Percentiles rank a stretch among this genome's conserved stretches.
These are phyloP conservation scores for Schizopygopsis malacanthus DNA, from an alignment of 2,797 vertebrate genomes.

Conservation along the genomic window DNA sequence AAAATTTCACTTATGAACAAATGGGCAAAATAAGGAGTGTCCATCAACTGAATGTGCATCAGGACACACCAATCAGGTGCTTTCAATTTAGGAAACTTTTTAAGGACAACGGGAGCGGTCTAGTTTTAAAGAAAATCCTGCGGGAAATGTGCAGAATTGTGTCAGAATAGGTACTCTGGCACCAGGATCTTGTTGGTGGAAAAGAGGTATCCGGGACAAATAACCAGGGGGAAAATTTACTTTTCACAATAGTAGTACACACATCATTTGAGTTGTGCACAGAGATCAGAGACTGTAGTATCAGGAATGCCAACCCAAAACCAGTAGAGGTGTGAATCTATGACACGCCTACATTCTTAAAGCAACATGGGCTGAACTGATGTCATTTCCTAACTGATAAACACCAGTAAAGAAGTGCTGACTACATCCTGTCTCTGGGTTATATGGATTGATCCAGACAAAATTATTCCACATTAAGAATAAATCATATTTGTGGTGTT, in stretches of 20 bases:
- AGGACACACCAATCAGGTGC: background rate
- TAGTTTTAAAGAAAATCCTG: background rate
- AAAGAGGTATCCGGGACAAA: background rate
- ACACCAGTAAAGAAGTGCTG: background rate
- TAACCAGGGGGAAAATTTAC: background rate
- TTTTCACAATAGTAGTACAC: background rate
- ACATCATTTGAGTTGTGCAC: background rate
- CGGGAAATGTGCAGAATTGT: background rate
- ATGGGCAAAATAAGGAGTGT: background rate
- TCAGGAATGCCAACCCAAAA: background rate
- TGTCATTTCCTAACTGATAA: conserved; percentile 5
- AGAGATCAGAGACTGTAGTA: background rate
- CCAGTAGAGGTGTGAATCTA: conserved; percentile 5
- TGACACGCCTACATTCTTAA: conserved; percentile 25
- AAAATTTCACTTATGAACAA: background rate
- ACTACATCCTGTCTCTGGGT: background rate
- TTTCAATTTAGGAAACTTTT: background rate
- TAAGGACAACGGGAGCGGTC: background rate
- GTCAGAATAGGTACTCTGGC: background rate
- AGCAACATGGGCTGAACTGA: background rate
- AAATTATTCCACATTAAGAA: background rate
- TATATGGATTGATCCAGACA: background rate
- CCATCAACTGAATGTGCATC: background rate
- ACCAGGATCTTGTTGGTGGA: background rate
- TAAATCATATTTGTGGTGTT: conserved; percentile 8